Evolutionary conservation across 64 coral and sea anemone genomes (phyloP).

Genomic region (Montipora sp.): DNA sequence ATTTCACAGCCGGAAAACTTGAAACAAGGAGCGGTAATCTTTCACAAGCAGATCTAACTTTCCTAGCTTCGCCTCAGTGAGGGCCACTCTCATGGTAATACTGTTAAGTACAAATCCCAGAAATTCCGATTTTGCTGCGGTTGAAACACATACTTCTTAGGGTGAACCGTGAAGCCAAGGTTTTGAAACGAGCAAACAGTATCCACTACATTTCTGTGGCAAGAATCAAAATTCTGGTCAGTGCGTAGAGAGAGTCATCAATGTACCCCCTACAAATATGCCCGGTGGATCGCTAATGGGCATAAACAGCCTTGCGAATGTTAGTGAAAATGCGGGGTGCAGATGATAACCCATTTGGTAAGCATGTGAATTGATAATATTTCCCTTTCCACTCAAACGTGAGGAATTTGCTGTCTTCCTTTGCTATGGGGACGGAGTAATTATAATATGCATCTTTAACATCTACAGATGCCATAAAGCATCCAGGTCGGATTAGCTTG

Average conservation of each 20-base stretch:
- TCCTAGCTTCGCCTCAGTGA: not conserved
- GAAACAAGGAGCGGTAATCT: conserved; percentile 1
- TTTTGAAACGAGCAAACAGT: conserved; percentile 6
- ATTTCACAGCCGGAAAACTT: conserved; percentile 34
- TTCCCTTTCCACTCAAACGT: not conserved
- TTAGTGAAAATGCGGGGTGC: not conserved
- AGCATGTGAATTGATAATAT: not conserved
- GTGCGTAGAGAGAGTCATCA: not conserved
- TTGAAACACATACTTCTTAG: conserved; percentile 6
- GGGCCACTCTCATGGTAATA: not conserved
- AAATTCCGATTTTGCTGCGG: no score
- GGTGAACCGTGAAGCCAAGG: conserved; percentile 8
- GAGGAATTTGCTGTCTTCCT: not conserved
- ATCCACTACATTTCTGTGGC: conserved; percentile 11
- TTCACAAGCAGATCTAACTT: conserved; percentile 34
- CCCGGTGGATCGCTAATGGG: not conserved
- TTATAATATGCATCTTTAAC: not conserved
- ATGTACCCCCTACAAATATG: not conserved
- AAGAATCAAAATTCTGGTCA: not conserved
- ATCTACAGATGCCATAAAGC: not conserved
- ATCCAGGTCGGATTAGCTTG: not conserved
- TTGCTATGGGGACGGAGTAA: not conserved
- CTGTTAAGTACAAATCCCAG: not conserved
- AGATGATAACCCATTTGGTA: not conserved
- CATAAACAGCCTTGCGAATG: not conserved